These are phyloP conservation scores for Phylloscopus whistleri DNA, from an alignment of 2,113 vertebrate species.

Conservation along the genomic window DNA sequence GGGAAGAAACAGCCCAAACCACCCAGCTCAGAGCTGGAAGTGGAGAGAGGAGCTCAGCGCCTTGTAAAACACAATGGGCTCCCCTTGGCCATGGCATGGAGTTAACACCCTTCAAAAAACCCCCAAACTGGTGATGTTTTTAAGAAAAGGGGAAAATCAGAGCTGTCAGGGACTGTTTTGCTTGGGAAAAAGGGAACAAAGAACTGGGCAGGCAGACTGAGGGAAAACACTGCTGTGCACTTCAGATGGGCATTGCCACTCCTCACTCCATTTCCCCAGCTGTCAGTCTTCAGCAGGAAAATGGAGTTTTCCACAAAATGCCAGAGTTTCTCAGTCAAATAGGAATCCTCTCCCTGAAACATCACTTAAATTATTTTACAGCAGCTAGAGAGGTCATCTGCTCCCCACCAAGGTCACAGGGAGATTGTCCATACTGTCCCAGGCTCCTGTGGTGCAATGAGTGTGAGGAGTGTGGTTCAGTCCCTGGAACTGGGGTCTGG, in stretches of 20 bases:
- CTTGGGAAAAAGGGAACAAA: neutral
- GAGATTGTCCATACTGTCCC: neutral
- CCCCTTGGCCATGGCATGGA: rapidly evolving
- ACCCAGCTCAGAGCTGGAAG: neutral
- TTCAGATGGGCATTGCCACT: neutral
- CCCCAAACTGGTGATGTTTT: neutral
- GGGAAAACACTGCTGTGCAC: neutral
- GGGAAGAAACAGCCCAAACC: neutral
- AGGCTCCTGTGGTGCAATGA: neutral
- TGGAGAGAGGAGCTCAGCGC: neutral
- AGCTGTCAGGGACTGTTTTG: neutral
- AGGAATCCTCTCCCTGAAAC: neutral
- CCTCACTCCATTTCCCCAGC: neutral
- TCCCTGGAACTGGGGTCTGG: neutral
- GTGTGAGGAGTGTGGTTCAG: rapidly evolving
- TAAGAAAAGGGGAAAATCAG: neutral
- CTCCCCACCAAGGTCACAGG: neutral
- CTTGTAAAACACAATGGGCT: neutral
- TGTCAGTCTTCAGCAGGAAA: neutral
- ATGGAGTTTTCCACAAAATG: neutral
- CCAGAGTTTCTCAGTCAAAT: neutral
- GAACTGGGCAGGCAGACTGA: rapidly evolving
- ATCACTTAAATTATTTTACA: neutral
- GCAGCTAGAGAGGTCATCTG: neutral
- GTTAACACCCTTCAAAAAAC: neutral